Base-by-base conservation (phyloP, 2,888 invertebrate species). In the Eremobia ochroleuca region DNA sequence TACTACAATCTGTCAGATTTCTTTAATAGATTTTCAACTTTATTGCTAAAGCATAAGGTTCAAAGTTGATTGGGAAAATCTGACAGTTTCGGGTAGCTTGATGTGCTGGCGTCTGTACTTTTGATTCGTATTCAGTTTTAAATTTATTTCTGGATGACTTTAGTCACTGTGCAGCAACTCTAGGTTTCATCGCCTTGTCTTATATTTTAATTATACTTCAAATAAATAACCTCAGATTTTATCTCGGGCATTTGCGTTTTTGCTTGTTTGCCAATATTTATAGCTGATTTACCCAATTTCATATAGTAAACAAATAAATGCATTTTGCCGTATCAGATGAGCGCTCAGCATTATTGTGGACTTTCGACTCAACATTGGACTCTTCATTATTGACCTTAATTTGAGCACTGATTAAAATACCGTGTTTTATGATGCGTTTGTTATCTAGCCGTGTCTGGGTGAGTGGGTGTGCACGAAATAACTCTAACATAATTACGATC, bases 391-490 rank as follows among this genome's bases (percentile, higher is more conserved):
- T 94, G 93, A 86, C 93, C 93, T 92, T 94, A 95, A 96, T 95
- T 94, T 91, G 79, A 86, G 85, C 88, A 92, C 91, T 92, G 91
- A 94, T 94, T 93, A 91, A 93, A 94, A 94, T 93, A 93, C 86
- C 90, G 86, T 88, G 91, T 91, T 93, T 91, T 91, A 91, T 92
- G 92, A 91, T 92, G 92, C 90, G 91, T 93, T 92, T 88, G 84
- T 91, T 92, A 92, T 92, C 92, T 92, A 90, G 89, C 90, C 76
- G 78, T 88, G 89, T 88, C 88, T 89, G 90, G 86, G 90, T 87
- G 92, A 92, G 93, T 94, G 94, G 94, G 93, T 94, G 94, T 93
- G 92, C 95, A 95, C 95, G 94, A 94, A 94, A 95, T 95, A 94
- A 92, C 92, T 94, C 91, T 91, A 91, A 92, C 91, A 92, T 96